phyloP scores from a whole-genome alignment of 1,140 invertebrate species.

The Dermatophagoides farinae region DNA sequence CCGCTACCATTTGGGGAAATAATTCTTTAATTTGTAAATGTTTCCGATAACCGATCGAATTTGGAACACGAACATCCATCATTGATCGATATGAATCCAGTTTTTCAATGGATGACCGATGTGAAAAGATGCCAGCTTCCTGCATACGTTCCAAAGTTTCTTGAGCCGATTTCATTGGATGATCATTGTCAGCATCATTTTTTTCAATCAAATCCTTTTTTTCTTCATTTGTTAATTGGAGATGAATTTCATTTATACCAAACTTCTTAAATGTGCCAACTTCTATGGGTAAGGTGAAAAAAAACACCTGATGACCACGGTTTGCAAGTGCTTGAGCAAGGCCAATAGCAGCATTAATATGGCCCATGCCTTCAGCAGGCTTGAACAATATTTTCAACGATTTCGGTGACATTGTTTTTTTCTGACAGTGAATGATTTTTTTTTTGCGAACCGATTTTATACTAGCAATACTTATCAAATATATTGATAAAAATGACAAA shows the following conservation, averaged over 20 bases:
- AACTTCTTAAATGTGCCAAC: neutral
- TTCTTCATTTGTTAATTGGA: neutral
- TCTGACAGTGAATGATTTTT: too few relatives aligned
- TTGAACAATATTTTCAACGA: constrained; percentile 1
- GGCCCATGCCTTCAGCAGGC: constrained; percentile 4
- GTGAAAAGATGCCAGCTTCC: neutral
- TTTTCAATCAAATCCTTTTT: neutral
- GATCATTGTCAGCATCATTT: neutral
- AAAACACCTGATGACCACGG: neutral
- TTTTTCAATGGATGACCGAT: neutral
- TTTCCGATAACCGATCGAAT: neutral
- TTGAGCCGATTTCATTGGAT: neutral
- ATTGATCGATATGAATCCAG: neutral
- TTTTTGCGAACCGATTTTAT: too few relatives aligned
- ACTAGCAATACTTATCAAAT: too few relatives aligned
- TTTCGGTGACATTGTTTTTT: neutral
- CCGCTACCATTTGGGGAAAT: neutral
- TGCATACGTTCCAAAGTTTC: neutral
- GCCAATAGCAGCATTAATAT: constrained; percentile 1
- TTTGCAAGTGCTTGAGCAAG: neutral
- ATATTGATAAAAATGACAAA: too few relatives aligned
- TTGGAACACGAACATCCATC: neutral
- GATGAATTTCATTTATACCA: neutral
- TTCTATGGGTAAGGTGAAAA: neutral
- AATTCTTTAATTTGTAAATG: neutral